phyloP scores from a whole-genome alignment of 2,888 invertebrate species.

The Anthophora plumipes region DNA sequence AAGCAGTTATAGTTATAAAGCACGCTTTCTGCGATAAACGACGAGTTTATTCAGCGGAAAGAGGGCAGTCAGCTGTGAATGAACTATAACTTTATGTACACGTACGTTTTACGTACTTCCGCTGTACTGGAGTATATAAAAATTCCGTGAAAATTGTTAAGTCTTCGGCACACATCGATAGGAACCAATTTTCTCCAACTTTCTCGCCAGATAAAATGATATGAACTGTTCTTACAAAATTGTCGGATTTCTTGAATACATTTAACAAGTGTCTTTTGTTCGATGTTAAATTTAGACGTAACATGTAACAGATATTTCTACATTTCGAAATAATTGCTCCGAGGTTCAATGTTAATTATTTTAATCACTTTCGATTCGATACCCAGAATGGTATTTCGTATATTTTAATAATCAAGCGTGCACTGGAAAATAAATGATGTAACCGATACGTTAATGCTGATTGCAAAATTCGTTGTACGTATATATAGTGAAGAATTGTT shows the following conservation, averaged over 20 bases:
- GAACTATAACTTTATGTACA: slow-evolving; percentile 40
- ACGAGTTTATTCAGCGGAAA: slow-evolving; percentile 40
- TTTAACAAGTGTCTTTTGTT: too few relatives aligned
- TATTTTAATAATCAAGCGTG: not conserved
- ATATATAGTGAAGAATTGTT: not conserved
- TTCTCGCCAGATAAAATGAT: not conserved
- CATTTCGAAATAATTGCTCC: too few relatives aligned
- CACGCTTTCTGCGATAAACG: not conserved
- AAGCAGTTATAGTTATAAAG: slow-evolving; percentile 37
- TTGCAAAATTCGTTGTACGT: not conserved
- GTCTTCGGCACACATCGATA: slow-evolving; percentile 7
- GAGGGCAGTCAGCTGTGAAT: slow-evolving; percentile 49
- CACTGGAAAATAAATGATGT: not conserved
- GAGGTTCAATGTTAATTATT: not conserved
- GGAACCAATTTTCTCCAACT: slow-evolving; percentile 11
- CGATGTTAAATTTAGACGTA: too few relatives aligned
- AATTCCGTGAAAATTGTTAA: slow-evolving; percentile 36
- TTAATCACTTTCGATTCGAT: not conserved
- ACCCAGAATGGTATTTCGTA: not conserved
- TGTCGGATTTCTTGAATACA: not conserved
- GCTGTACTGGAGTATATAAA: slow-evolving; percentile 28
- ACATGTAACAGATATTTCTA: too few relatives aligned
- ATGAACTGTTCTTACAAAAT: too few relatives aligned
- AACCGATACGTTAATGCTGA: not conserved
- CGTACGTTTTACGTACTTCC: slow-evolving; percentile 38